A percentile compares a stretch with the other conserved stretches of the same genome.
Conservation (phyloP, 2,797 vertebrate genomes). For the Arnoldichthys spilopterus region DNA sequence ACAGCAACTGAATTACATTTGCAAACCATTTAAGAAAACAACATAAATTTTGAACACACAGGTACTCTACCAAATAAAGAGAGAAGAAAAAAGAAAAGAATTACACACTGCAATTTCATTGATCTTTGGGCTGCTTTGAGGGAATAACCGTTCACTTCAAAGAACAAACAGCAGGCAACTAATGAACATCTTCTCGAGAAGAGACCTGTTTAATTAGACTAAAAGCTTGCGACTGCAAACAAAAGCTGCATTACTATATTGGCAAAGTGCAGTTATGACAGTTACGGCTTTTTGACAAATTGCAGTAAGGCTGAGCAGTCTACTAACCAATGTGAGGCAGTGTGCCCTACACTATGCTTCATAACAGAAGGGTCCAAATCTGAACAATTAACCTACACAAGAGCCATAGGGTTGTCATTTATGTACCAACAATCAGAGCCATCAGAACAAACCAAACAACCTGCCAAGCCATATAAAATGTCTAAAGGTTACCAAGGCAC, state of each 20-base stretch:
- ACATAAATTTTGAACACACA: conserved; percentile 6
- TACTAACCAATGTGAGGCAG: conserved; percentile 45
- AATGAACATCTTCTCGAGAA: conserved; percentile 71
- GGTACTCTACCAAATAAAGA: conserved; percentile 19
- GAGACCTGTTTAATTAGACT: conserved; percentile 74
- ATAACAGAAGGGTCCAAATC: conserved; percentile 18
- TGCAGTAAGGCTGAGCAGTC: conserved; percentile 62
- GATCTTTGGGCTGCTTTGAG: conserved; percentile 65
- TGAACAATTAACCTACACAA: conserved; percentile 15
- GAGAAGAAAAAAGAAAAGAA: too few species aligned
- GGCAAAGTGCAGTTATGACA: conserved; percentile 69
- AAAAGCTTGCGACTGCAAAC: conserved; percentile 76
- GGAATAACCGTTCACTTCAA: conserved; percentile 69
- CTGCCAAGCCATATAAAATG: conserved; percentile 15
- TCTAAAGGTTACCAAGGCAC: conserved; percentile 20
- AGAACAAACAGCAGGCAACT: conserved; percentile 66
- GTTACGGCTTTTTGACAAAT: conserved; percentile 74
- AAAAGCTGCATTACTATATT: conserved; percentile 70
- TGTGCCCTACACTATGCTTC: conserved; percentile 13
- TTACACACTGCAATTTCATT: conserved; percentile 49
- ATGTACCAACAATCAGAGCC: conserved; percentile 1
- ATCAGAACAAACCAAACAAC: conserved; percentile 11
- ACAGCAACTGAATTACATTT: not conserved
- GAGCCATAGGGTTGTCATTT: conserved; percentile 14
- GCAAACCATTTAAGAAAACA: conserved; percentile 3